Base-by-base conservation (phyloP, 2,888 invertebrate genomes). In the Perithous albicinctus region DNA sequence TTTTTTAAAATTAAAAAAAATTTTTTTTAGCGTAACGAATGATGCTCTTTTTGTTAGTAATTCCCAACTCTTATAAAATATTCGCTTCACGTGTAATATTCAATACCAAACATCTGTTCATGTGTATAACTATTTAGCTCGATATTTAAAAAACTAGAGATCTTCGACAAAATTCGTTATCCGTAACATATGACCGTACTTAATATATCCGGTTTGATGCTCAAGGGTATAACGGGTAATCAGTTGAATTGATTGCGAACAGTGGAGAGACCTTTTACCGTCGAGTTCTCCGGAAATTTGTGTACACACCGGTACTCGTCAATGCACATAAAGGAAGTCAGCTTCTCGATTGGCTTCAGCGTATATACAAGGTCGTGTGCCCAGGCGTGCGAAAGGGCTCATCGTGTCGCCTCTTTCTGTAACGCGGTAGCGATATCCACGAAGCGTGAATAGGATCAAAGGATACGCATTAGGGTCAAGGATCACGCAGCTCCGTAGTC, bases 401-500 rank as follows among this genome's bases (percentile, higher is more conserved):
- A 46, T 46, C 15, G 41, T 15, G 23, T 26, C 29, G n/a, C 64
- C 26, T 43, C 56, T 73, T 73, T 66, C 54, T 20, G 72, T 26
- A 59, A 59, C 46, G 66, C 8, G 56, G n/a, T 35, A 29, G 38
- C 12, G 56, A 35, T 23, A n/a, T 2, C 38, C 38, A 35, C 41
- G 26, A 59, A 78, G 78, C 63, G 81, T 75, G 74, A 84, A 81
- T 78, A 76, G 78, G 84, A 82, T 84, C 83, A 83, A 82, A 85
- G 79, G 80, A 84, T 78, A 43, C 78, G 80, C 79, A 86, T 86
- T 85, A 84, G 84, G 85, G 86, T 86, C 86, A 86, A 86, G 85
- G 85, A 84, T 86, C 82, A 84, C 73, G 70, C 51, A 73, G 79
- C 70, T 54, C 2, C 4, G 18, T 6, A 18, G 46, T 20, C 46